Conservation (phyloP, 2,113 vertebrate genomes). For the Etheostoma spectabile region DNA sequence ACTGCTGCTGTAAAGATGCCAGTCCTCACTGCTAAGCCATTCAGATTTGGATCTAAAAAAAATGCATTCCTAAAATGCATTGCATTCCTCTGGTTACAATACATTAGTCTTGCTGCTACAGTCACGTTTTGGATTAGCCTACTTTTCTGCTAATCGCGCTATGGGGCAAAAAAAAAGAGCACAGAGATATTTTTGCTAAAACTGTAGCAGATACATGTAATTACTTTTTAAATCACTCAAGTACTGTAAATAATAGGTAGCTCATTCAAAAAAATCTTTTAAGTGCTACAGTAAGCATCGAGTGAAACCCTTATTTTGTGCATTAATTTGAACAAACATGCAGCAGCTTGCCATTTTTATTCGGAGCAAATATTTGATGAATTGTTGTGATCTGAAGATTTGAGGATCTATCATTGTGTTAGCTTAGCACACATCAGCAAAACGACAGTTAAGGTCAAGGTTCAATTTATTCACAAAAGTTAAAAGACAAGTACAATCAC, state of each 20-base stretch:
- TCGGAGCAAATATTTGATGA: constrained; percentile 3
- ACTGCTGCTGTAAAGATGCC: constrained; percentile 26
- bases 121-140: constrained; percentile 69
- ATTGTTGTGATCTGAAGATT: constrained; percentile 1
- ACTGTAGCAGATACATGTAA: constrained; percentile 32
- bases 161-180: constrained; percentile 21
- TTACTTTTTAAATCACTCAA: constrained; percentile 26
- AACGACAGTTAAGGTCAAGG: neutral
- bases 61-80: constrained; percentile 68
- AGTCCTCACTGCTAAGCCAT: constrained; percentile 32
- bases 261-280: constrained; percentile 1
- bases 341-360: constrained; percentile 5
- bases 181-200: constrained; percentile 28
- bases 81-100: constrained; percentile 59
- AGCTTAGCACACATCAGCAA: neutral
- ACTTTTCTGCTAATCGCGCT: constrained; percentile 44
- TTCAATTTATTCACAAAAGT: too few relatives aligned
- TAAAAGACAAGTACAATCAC: too few relatives aligned
- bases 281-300: neutral
- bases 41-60: constrained; percentile 41
- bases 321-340: constrained; percentile 11
- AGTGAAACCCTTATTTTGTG: neutral
- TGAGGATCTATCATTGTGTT: neutral
- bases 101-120: constrained; percentile 50
- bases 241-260: neutral